Base-by-base conservation (phyloP, 2,797 vertebrate species). In the Hypotaenidia philippensis region DNA sequence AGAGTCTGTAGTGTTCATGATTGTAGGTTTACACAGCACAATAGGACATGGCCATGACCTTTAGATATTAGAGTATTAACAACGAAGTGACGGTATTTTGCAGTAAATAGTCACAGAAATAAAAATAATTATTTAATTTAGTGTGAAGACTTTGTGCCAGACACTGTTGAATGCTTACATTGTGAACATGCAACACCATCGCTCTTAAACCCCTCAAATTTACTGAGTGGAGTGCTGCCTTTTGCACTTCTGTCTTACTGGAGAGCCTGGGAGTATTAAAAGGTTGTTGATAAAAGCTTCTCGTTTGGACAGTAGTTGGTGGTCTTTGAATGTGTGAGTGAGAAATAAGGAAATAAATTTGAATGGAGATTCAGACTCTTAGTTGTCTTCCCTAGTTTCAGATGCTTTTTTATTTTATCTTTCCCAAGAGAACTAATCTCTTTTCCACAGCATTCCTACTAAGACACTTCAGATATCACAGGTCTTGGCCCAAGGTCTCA, bases 221-320 rank as follows among this genome's bases (percentile, higher is more conserved):
- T 72, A 9, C 3, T 32, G 34, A 9, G 1, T 20, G 4, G 11
- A 45, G 8, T 22, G 10, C 1, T 36, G 6, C 61, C 13, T 60
- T 76, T 59, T 25, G 0, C 9, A 53, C 5, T 64, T 5, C 7
- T 41, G 3, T 76, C 10, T 55, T 53, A 57, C 7, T 53, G 9
- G 41, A 61, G 9, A 1, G 2, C 6, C 2, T 20, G 7, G 9
- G 5, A 34, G 77, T 34, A 36, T 49, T 29, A 47, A 75, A 47
- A 31, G 19, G 4, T 53, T 31, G n/a, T 7, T 49, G 19, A 40
- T 41, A 56, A 75, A 75, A 84, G 27, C 11, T 45, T 12, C 7
- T 63, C 21, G 3, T 63, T 74, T 63, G 12, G 11, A n/a, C 1
- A 41, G 12, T 7, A 22, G 13, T 53, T 80, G 3, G 2, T 40